Percentiles rank a stretch among this genome's conserved stretches.
phyloP scores from a whole-genome alignment of 2,888 invertebrate species.

The Cyrtodaria siliqua region DNA sequence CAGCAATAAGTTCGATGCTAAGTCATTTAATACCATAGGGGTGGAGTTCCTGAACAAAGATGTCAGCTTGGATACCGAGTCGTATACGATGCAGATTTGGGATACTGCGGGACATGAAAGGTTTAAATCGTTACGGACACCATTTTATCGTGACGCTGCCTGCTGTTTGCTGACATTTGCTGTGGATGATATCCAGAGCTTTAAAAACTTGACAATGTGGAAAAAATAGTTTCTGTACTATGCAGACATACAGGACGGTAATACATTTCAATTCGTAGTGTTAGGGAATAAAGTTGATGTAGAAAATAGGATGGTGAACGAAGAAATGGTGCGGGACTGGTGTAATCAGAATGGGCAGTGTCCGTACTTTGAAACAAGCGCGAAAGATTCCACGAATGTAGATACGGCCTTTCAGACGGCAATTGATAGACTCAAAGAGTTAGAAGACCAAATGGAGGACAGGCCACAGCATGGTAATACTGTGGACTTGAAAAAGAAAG shows the following conservation, averaged over 20 bases:
- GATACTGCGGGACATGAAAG: slow-evolving; percentile 98
- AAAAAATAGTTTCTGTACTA: slow-evolving; percentile 96
- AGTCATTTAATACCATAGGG: slow-evolving; percentile 97
- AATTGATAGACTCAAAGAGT: slow-evolving; percentile 87
- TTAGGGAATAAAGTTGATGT: slow-evolving; percentile 95
- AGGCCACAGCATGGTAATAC: slow-evolving; percentile 76
- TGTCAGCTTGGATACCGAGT: slow-evolving; percentile 93
- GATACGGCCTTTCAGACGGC: slow-evolving; percentile 94
- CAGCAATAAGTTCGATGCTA: slow-evolving; percentile 96
- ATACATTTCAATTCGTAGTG: slow-evolving; percentile 94
- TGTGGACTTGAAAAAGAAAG: slow-evolving; percentile 76
- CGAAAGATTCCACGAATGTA: slow-evolving; percentile 96
- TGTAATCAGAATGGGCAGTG: slow-evolving; percentile 92
- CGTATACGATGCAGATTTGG: slow-evolving; percentile 96
- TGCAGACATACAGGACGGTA: slow-evolving; percentile 94
- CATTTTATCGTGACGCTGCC: slow-evolving; percentile 97
- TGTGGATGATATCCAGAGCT: slow-evolving; percentile 94
- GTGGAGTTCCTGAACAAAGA: slow-evolving; percentile 98
- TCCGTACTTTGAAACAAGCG: slow-evolving; percentile 96
- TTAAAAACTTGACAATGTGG: slow-evolving; percentile 95
- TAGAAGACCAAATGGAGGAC: slow-evolving; percentile 79
- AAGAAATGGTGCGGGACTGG: slow-evolving; percentile 93
- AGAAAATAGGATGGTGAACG: slow-evolving; percentile 88
- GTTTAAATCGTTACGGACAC: slow-evolving; percentile 96
- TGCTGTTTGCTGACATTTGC: slow-evolving; percentile 96